A percentile compares a stretch with the other conserved stretches of the same genome.
These are phyloP conservation scores for Nannospalax galili DNA, from an alignment of 2,113 vertebrate species.

Conservation along the genomic window DNA sequence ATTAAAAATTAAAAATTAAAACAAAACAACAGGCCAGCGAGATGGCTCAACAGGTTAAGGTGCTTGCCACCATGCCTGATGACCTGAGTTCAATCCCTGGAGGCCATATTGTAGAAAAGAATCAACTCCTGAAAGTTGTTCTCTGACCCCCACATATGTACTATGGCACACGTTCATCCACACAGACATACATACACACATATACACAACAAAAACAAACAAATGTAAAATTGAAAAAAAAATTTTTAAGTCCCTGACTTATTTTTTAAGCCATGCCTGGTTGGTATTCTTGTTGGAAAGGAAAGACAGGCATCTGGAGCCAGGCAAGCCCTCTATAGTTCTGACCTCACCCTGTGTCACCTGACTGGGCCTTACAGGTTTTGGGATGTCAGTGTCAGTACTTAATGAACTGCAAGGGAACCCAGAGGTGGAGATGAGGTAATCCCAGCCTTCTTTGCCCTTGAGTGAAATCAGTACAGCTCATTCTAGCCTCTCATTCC, in stretches of 20 bases:
- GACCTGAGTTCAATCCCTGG: background rate
- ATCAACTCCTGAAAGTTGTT: background rate
- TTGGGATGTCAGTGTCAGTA: background rate
- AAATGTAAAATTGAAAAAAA: background rate
- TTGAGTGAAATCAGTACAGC: background rate
- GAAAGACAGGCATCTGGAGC: background rate
- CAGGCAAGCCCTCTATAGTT: background rate
- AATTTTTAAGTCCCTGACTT: background rate
- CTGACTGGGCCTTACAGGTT: background rate
- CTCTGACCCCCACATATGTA: too few relatives aligned
- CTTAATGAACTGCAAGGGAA: background rate
- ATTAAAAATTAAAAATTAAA: background rate
- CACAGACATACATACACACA: too few relatives aligned
- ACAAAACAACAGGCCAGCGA: background rate
- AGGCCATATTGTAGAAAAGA: background rate
- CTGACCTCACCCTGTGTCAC: accelerated
- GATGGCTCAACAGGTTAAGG: background rate
- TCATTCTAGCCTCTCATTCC: background rate
- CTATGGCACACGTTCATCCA: too few relatives aligned
- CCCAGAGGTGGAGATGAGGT: background rate
- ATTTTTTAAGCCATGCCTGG: background rate
- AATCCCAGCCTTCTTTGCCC: background rate
- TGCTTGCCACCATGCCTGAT: background rate
- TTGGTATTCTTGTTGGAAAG: background rate
- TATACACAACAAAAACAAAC: background rate